Evolutionary conservation across 1,140 invertebrate species (phyloP).

Genomic region (Dendroctonus valens): DNA sequence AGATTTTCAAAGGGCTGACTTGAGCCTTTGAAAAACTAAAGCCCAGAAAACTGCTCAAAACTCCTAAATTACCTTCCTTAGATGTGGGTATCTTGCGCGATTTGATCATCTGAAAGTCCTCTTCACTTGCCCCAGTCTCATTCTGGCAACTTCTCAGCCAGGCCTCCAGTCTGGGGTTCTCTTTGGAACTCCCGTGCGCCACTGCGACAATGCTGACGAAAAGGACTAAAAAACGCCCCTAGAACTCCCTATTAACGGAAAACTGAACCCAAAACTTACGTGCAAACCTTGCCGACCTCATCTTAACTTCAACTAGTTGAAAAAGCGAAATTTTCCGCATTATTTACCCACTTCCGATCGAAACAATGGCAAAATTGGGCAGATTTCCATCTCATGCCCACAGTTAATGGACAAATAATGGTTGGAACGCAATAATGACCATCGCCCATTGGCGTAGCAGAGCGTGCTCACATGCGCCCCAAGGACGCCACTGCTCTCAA

Average conservation of each 20-base stretch:
- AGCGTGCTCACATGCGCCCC: no score
- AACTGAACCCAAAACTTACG: background rate
- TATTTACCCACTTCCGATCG: no score
- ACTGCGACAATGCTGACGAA: background rate
- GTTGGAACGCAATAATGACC: no score
- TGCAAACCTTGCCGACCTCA: background rate
- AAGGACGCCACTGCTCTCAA: no score
- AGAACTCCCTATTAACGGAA: background rate
- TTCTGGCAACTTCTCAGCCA: conserved; percentile 26
- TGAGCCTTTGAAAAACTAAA: no score
- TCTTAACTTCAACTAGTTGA: no score
- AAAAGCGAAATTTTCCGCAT: no score
- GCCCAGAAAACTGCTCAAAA: background rate
- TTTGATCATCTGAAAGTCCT: conserved; percentile 25
- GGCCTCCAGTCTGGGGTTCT: conserved; percentile 11
- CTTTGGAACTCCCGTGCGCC: background rate
- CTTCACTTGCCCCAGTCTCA: conserved; percentile 19
- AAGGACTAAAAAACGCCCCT: background rate
- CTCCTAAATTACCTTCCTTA: conserved; percentile 6
- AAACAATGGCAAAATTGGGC: no score
- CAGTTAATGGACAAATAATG: no score
- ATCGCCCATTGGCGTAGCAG: no score
- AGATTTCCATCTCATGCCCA: no score
- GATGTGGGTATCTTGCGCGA: conserved; percentile 21
- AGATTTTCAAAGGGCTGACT: no score